phyloP scores from a whole-genome alignment of 1,140 invertebrate species.

The Rhopalosiphum maidis region DNA sequence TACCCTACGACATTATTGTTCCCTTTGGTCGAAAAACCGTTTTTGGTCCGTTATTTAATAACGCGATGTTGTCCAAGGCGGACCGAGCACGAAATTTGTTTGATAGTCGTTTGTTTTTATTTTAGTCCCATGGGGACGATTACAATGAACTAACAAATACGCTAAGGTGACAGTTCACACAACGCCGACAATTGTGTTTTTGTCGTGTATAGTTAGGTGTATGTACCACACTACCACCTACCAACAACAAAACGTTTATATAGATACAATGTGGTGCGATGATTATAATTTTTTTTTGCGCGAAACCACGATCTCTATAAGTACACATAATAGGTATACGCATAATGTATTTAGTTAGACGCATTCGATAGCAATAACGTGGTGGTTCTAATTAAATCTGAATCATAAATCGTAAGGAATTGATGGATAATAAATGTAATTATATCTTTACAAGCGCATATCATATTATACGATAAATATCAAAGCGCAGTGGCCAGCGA shows the following conservation, averaged over 20 bases:
- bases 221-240: not conserved
- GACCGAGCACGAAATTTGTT: not conserved
- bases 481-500: not conserved
- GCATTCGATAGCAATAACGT: not conserved
- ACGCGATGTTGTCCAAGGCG: too few species aligned
- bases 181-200: not conserved
- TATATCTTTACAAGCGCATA: not conserved
- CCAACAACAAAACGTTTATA: not conserved
- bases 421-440: not conserved
- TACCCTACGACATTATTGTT: not conserved
- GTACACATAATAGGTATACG: not conserved
- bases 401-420: not conserved
- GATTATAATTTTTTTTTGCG: not conserved
- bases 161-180: not conserved
- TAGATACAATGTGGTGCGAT: not conserved
- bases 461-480: not conserved
- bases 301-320: not conserved
- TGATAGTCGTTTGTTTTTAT: not conserved
- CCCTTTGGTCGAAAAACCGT: not conserved
- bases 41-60: not conserved
- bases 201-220: not conserved
- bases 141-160: not conserved
- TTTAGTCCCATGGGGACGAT: not conserved
- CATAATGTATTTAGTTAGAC: not conserved
- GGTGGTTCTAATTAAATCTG: not conserved